Evolutionary conservation across 2,113 vertebrate genomes (phyloP), one percentile per base, ranked within the genome.

Genomic region (Brachyhypopomus occidentalis): DNA sequence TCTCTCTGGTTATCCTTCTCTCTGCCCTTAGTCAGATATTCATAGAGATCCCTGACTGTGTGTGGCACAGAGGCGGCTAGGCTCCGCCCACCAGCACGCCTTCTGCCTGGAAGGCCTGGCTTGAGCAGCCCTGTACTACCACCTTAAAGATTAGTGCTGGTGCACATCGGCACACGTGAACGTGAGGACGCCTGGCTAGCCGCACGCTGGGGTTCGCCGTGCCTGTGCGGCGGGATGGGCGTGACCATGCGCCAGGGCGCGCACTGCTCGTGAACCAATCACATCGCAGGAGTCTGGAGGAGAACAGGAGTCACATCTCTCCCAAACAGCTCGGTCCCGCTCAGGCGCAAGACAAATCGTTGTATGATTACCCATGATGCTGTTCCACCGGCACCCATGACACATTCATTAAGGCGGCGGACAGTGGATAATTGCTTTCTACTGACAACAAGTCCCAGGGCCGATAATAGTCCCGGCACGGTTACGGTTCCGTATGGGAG

Each of bases 311-410:
- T 48, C 67, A 22, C 78, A 34, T 36, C 23, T 23, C 63, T 66
- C 79, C 63, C 38, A 75, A 75, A 66, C 71, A 67, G 72, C 72
- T 74, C 70, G 72, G 58, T 74, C 79, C 55, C 34, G 69, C 34
- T 75, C 30, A 5, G 84, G 83, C 66, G 77, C 80, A 48, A 88
- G 78, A 86, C 79, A 87, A 89, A 89, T 84, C 81, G 88, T 80
- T 74, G 80, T 84, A 84, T 90, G 87, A 91, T 89, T 88, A 90
- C 84, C 87, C 77, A 85, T 78, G 75, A 83, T 71, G 79, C 75
- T 78, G 74, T 83, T 86, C 84, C 86, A 83, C 79, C 73, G 82
- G 76, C 83, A 87, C 84, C 85, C 82, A 85, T 87, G 88, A 85
- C 80, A 76, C 85, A 82, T 84, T 83, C 81, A 87, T 86, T 79